phyloP scores from a whole-genome alignment of 2,113 vertebrate genomes.

The Synodontis membranacea region DNA sequence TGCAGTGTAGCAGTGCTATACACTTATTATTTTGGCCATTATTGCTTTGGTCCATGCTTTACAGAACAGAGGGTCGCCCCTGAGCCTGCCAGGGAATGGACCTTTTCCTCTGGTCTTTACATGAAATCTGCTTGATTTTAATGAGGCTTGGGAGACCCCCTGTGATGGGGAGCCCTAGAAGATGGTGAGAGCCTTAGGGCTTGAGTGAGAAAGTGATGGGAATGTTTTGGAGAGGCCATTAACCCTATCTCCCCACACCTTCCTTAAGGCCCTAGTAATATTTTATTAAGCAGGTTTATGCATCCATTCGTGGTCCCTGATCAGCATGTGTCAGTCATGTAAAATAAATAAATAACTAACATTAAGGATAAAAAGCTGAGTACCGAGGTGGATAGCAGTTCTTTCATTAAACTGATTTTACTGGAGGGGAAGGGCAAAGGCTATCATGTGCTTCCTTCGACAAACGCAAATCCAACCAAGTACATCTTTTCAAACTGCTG shows the following conservation, averaged over 20 bases:
- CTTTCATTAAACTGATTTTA: background rate
- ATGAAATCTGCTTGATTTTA: conserved; percentile 78
- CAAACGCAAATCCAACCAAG: background rate
- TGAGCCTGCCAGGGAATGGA: conserved; percentile 62
- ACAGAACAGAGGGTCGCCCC: conserved; percentile 63
- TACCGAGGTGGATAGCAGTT: background rate
- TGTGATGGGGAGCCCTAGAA: conserved; percentile 70
- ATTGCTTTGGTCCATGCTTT: conserved; percentile 58
- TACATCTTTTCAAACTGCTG: background rate
- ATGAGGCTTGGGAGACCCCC: conserved; percentile 75
- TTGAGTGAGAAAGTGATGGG: conserved; percentile 36
- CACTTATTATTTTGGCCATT: conserved; percentile 62
- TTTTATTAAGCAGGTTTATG: conserved; percentile 77
- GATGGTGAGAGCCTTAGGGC: conserved; percentile 56
- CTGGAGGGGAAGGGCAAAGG: background rate
- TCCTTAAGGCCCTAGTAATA: conserved; percentile 68
- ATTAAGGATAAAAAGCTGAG: background rate
- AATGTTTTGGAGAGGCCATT: conserved; percentile 27
- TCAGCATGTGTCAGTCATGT: conserved; percentile 69
- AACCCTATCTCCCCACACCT: conserved; percentile 52
- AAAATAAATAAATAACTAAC: conserved; percentile 20
- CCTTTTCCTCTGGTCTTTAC: conserved; percentile 74
- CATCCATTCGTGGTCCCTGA: conserved; percentile 65
- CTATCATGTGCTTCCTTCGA: background rate
- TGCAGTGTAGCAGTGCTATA: conserved; percentile 57